phyloP scores from a whole-genome alignment of 2,113 vertebrate genomes.

The human region GRCh38 chr15:70531501-70532000 shows the following conservation, averaged over 20 bases:
- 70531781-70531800: constrained; percentile 21
- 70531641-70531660: not conserved
- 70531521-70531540: not conserved
- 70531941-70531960: not conserved
- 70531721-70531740: not conserved
- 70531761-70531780: not conserved
- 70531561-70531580: not conserved
- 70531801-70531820: constrained; percentile 15
- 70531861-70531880: constrained; percentile 53
- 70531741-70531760: not conserved
- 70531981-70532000: not conserved
- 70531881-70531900: constrained; percentile 8
- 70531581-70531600: not conserved
- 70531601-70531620: not conserved
- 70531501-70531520: not conserved
- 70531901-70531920: not conserved
- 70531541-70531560: not conserved
- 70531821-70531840: constrained; percentile 17
- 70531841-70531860: constrained; percentile 38
- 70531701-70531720: not conserved
- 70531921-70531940: not conserved
- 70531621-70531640: not conserved
- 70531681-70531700: not conserved
- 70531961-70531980: not conserved
- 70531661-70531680: not conserved